Base-by-base conservation (phyloP, 2,888 invertebrate genomes). In the Lumbricus terrestris region DNA sequence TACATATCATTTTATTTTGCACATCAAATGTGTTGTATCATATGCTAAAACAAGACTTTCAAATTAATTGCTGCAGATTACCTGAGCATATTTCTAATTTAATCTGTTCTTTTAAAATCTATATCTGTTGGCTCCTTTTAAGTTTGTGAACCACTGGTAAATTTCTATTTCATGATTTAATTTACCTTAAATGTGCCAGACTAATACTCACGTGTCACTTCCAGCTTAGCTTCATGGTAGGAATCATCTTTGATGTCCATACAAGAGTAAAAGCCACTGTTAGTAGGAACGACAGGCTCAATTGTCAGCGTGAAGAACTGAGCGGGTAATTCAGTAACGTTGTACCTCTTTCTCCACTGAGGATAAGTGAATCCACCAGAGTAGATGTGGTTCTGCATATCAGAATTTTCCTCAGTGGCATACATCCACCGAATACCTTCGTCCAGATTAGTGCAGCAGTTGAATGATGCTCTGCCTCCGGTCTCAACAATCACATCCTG, bases 231-330 rank as follows among this genome's bases (percentile, higher is more conserved):
- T n/a, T 69, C 69, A 69, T 69, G 13, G 69, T 69, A 69, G 69
- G 69, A 69, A 69, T 69, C 69, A 69, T 69, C 69, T 69, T 69
- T 69, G 69, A 69, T 69, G 69, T 69, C 69, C 69, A 69, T 69
- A 8, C 69, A 69, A 0, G 69, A 69, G 69, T 69, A 69, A 69
- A 69, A 69, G 69, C 69, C 69, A 69, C 29, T n/a, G 16, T 69
- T 13, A n/a, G 69, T n/a, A n/a, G 69, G n/a, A 69, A 69, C 16
- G n/a, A 69, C 13, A 16, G 69, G 69, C 69, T 69, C 69, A n/a
- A 69, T 69, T 29, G 69, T 69, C 8, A 69, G 69, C 29, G 69
- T 69, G 69, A 69, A 69, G 69, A 69, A 69, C 13, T n/a, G 29
- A 69, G 69, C 8, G 69, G n/a, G 29, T 69, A n/a, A 69, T 69